phyloP scores from a whole-genome alignment of 2,888 invertebrate species.

The Diarsia brunnea region DNA sequence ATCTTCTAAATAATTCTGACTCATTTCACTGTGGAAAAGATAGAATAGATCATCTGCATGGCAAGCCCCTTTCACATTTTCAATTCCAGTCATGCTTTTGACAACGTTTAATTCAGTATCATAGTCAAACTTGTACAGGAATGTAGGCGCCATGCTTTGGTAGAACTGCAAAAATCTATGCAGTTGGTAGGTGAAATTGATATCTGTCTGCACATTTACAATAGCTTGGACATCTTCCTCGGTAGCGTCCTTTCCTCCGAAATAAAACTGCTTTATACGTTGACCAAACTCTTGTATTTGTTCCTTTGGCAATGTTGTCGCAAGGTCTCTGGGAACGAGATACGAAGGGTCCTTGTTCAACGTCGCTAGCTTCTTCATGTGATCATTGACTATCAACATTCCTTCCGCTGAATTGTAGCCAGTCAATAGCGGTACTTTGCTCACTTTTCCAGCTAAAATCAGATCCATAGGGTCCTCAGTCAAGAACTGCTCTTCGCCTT shows the following conservation, averaged over 20 bases:
- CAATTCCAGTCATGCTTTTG: constrained; percentile 69
- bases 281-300: constrained; percentile 74
- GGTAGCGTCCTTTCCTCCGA: constrained; percentile 69
- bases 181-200: constrained; percentile 74
- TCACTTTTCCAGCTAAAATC: constrained; percentile 71
- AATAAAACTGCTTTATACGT: constrained; percentile 76
- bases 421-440: constrained; percentile 76
- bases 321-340: constrained; percentile 76
- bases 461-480: constrained; percentile 73
- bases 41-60: constrained; percentile 89
- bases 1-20: constrained; percentile 76
- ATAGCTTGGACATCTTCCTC: constrained; percentile 68
- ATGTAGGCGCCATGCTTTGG: constrained; percentile 68
- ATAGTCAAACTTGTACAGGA: constrained; percentile 79
- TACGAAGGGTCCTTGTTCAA: constrained; percentile 73
- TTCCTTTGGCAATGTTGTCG: constrained; percentile 64
- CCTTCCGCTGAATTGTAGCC: constrained; percentile 82
- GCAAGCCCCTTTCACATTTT: constrained; percentile 78
- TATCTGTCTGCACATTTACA: constrained; percentile 74
- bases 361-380: constrained; percentile 68
- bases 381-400: constrained; percentile 69
- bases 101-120: constrained; percentile 79
- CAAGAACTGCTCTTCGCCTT: constrained; percentile 74
- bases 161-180: constrained; percentile 77
- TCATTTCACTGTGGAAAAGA: constrained; percentile 80